Evolutionary conservation across 2,797 vertebrate species (phyloP), one percentile per base, ranked within the genome.

Genomic region (Phrynocephalus forsythii): DNA sequence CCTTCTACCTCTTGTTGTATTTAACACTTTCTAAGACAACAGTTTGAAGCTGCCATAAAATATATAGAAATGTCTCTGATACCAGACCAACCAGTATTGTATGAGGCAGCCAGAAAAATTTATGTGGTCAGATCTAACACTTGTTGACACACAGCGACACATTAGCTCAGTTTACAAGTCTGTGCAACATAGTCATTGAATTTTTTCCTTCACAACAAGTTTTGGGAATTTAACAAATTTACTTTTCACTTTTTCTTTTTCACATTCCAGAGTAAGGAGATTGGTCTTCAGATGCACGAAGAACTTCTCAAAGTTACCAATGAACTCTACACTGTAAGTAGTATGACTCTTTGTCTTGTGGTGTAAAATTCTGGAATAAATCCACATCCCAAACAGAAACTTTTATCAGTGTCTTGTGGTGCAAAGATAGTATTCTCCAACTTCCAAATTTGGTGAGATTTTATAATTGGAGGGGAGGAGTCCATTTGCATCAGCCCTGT

Each of bases 281-380:
- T 99, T 56, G 99, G 99, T 81, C 97, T 99, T 88, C 99, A 99
- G 97, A 99, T 99, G 99, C 99, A 99, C 0, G 99, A 99, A 87
- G 99, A 99, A 88, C 97, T 99, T 88, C 97, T 99, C 96, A 99
- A 99, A 82, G 99, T 99, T 96, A 99, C 99, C 81, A 99, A 99
- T 1, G 99, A 99, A 95, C 98, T 99, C 44, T 99, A 99, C 96
- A 99, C 99, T 86, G 99, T 99, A 95, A 98, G 99, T 98, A 90
- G 81, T 0, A 82, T 78, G 79, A 87, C 0, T 7, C 0, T 52
- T 1, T n/a, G 44, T 0, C 22, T 78, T 48, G 0, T 1, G 75
- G 30, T 9, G 33, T 9, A 8, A 18, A 26, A 33, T 33, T 83
- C 28, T 56, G 82, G 8, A 73, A 26, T 0, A 0, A 2, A 30